Evolutionary conservation across 2,888 invertebrate genomes (phyloP).

Genomic region (Drosophila algonquin): DNA sequence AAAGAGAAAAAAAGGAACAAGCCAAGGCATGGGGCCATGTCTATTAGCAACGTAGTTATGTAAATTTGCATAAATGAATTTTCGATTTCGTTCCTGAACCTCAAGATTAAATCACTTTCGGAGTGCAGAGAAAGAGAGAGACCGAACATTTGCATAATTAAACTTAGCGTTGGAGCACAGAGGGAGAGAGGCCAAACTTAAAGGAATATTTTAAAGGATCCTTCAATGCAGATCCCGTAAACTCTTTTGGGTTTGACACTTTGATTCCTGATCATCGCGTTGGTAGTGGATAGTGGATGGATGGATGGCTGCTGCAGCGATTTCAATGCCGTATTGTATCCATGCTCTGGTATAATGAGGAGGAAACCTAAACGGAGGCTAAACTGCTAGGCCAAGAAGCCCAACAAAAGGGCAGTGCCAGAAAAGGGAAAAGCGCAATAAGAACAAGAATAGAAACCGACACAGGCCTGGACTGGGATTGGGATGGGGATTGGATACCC

Average conservation of each 20-base stretch:
- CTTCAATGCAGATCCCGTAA: not conserved
- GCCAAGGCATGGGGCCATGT: not conserved
- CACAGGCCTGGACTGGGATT: not conserved
- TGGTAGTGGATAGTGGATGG: not conserved
- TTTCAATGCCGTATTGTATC: not conserved
- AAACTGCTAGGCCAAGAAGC: constrained; percentile 18
- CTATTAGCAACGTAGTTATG: not conserved
- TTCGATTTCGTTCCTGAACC: constrained; percentile 14
- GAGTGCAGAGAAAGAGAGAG: constrained; percentile 9
- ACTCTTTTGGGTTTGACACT: not conserved
- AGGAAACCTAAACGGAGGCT: not conserved
- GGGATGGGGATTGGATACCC: constrained; percentile 18
- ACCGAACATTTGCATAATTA: constrained; percentile 54
- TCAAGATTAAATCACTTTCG: not conserved
- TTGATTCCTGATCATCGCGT: not conserved
- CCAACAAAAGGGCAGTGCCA: constrained; percentile 21
- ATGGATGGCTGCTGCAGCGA: not conserved
- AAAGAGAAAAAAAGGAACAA: not conserved
- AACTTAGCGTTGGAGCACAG: constrained; percentile 15
- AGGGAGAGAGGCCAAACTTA: not conserved
- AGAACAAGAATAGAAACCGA: not conserved
- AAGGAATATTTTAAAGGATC: constrained; percentile 5
- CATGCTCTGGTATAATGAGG: not conserved
- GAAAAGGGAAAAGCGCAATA: constrained; percentile 1
- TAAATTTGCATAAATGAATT: constrained; percentile 15